These are phyloP conservation scores for Tachypleus tridentatus DNA, from an alignment of 1,140 invertebrate species.

Conservation along the genomic window DNA sequence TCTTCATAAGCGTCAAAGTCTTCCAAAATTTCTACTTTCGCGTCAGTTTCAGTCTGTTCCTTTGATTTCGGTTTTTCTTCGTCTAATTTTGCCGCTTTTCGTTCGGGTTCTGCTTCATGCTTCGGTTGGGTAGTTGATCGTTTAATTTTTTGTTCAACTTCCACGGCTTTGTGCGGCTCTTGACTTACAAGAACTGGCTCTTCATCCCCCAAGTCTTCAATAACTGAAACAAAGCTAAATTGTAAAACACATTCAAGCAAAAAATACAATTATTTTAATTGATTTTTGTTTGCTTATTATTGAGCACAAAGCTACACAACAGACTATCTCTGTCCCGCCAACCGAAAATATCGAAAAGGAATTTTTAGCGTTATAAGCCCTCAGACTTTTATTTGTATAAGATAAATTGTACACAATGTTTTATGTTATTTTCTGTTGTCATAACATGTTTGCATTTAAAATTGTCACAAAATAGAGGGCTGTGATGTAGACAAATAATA, in stretches of 20 bases:
- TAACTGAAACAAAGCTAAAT: conserved; percentile 7
- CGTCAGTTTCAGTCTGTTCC: conserved; percentile 14
- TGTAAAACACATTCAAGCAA: not conserved
- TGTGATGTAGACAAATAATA: too few relatives aligned
- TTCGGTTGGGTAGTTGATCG: not conserved
- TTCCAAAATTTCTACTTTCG: conserved; percentile 20
- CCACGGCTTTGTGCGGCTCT: not conserved
- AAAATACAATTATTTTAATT: not conserved
- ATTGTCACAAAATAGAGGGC: too few relatives aligned
- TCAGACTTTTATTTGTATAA: too few relatives aligned
- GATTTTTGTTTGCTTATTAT: not conserved
- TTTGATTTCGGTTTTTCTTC: conserved; percentile 21
- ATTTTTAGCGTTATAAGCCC: too few relatives aligned
- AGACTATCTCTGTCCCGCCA: too few relatives aligned
- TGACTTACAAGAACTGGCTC: conserved; percentile 6
- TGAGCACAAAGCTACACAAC: too few relatives aligned
- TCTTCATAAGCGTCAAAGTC: conserved; percentile 24
- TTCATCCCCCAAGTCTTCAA: conserved; percentile 18
- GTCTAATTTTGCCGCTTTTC: conserved; percentile 10
- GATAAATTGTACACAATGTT: too few relatives aligned
- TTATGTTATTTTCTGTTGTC: too few relatives aligned
- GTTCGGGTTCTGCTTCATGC: conserved; percentile 20
- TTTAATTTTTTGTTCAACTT: not conserved
- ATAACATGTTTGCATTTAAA: too few relatives aligned
- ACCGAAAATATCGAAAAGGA: too few relatives aligned